phyloP scores from a whole-genome alignment of 1,140 invertebrate species.

The Gyrodactylus salaris region DNA sequence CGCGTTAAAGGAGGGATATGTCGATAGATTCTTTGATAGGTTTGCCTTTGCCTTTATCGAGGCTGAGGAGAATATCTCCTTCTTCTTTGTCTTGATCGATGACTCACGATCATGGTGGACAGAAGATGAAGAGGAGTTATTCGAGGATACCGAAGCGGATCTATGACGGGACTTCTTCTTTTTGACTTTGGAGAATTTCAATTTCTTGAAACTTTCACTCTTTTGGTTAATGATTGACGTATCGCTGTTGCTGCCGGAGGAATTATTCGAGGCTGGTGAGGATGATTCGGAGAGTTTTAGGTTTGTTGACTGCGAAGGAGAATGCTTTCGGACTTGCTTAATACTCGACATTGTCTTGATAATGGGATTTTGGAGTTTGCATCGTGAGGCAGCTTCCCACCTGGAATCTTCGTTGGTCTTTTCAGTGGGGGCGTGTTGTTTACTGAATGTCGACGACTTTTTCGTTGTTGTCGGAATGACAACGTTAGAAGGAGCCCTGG shows the following conservation, averaged over 20 bases:
- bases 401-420: neutral
- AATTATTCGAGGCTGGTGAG: too few species aligned
- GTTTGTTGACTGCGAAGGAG: too few species aligned
- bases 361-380: neutral
- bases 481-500: too few species aligned
- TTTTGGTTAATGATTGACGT: neutral
- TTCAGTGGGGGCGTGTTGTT: too few species aligned
- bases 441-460: too few species aligned
- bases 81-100: neutral
- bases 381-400: neutral
- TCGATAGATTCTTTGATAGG: neutral
- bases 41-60: neutral
- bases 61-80: neutral
- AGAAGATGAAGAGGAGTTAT: neutral
- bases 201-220: too few species aligned
- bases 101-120: neutral
- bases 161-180: neutral
- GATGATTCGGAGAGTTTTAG: neutral
- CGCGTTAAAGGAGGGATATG: neutral
- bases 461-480: too few species aligned
- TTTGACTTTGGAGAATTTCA: too few species aligned
- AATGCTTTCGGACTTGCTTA: neutral
- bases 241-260: neutral
- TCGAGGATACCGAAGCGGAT: neutral
- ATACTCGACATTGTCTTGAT: neutral